These are phyloP conservation scores for Euschistus heros DNA, from an alignment of 1,140 invertebrate species.

Conservation along the genomic window DNA sequence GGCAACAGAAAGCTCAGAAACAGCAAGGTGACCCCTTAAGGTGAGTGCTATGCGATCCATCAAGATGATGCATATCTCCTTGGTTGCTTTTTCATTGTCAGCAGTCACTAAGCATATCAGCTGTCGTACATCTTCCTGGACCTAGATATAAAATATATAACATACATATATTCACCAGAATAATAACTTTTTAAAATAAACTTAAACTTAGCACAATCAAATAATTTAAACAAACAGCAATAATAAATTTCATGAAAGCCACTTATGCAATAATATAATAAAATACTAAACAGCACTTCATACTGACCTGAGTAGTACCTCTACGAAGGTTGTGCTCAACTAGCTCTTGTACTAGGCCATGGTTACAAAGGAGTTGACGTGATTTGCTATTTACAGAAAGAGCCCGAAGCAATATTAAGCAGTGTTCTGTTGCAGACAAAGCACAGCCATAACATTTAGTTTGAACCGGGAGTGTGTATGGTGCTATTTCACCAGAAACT, in stretches of 20 bases:
- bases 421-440: slow-evolving; percentile 80
- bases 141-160: slow-evolving; percentile 34
- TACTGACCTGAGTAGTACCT: slow-evolving; percentile 51
- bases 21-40: slow-evolving; percentile 51
- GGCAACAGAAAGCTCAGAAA: slow-evolving; percentile 60
- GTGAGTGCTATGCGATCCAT: slow-evolving; percentile 70
- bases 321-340: slow-evolving; percentile 81
- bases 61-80: slow-evolving; percentile 70
- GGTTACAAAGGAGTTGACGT: slow-evolving; percentile 65
- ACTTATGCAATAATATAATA: too few relatives aligned
- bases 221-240: neutral
- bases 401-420: slow-evolving; percentile 82
- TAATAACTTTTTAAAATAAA: neutral
- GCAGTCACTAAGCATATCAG: slow-evolving; percentile 81
- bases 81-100: slow-evolving; percentile 78
- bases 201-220: neutral
- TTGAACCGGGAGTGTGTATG: slow-evolving; percentile 21
- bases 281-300: neutral
- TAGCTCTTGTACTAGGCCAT: slow-evolving; percentile 81
- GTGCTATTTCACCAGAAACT: neutral
- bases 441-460: slow-evolving; percentile 71
- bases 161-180: too few relatives aligned
- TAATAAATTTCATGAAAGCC: too few relatives aligned
- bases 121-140: slow-evolving; percentile 76
- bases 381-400: slow-evolving; percentile 72